Conservation (phyloP, 1,140 invertebrate genomes). For the Bradynema listronoti region DNA sequence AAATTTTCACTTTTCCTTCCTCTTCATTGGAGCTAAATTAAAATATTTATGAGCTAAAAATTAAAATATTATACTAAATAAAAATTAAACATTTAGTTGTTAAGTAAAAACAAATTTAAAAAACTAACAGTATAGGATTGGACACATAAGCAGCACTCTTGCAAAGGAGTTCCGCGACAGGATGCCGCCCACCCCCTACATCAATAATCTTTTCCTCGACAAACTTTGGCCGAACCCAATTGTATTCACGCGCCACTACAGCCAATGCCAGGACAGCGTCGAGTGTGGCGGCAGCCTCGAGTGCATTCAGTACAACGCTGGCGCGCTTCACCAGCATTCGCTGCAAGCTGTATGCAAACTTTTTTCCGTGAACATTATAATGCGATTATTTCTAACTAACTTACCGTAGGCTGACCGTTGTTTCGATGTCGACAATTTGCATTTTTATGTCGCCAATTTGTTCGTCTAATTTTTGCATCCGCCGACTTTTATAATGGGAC, state of each 20-base stretch:
- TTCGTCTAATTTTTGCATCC: slow-evolving; percentile 45
- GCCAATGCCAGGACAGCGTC: slow-evolving; percentile 51
- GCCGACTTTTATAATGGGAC: slow-evolving; percentile 36
- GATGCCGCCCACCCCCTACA: slow-evolving; percentile 42
- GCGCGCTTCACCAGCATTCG: slow-evolving; percentile 25
- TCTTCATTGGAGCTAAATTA: slow-evolving; percentile 34
- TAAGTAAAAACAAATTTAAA: slow-evolving; percentile 17
- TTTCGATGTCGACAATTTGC: slow-evolving; percentile 53
- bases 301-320: slow-evolving; percentile 23
- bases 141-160: slow-evolving; percentile 29
- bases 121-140: slow-evolving; percentile 44
- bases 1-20: slow-evolving; percentile 67
- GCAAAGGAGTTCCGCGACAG: slow-evolving; percentile 36
- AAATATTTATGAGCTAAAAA: no score
- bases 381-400: no score
- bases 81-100: no score
- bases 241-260: slow-evolving; percentile 45
- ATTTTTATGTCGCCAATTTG: slow-evolving; percentile 51
- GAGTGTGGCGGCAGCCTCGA: slow-evolving; percentile 41
- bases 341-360: slow-evolving; percentile 51
- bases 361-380: slow-evolving; percentile 4
- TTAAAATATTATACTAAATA: no score
- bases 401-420: slow-evolving; percentile 45
- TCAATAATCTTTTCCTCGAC: slow-evolving; percentile 45
- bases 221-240: slow-evolving; percentile 50